Evolutionary conservation across 2,797 vertebrate species (phyloP).

Genomic region (Notamacropus eugenii): DNA sequence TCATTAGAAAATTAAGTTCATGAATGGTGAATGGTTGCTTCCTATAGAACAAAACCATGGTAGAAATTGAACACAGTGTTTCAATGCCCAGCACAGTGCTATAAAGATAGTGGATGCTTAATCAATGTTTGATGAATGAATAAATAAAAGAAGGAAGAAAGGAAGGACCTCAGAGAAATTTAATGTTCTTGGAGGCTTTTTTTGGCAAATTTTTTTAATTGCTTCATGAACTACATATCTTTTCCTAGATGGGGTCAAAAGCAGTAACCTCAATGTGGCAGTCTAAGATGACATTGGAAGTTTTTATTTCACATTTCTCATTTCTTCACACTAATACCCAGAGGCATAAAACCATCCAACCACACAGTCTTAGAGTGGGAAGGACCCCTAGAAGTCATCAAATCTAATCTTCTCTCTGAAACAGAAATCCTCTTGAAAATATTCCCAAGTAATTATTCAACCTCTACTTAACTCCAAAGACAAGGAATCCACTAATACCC

Average conservation of each 20-base stretch:
- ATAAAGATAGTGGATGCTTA: no score
- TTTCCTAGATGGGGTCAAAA: neutral
- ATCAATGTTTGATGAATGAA: no score
- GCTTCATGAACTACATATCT: neutral
- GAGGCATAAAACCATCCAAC: neutral
- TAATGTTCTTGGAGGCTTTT: no score
- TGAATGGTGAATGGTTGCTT: no score
- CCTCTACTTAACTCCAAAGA: neutral
- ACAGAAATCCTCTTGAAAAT: neutral
- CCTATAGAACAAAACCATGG: no score
- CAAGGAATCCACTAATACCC: neutral
- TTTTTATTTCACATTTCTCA: neutral
- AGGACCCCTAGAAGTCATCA: neutral
- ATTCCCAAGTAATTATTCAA: neutral
- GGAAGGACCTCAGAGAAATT: no score
- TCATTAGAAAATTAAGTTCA: no score
- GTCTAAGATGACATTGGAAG: neutral
- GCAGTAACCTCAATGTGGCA: neutral
- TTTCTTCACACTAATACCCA: neutral
- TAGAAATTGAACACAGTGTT: no score
- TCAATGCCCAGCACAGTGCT: no score
- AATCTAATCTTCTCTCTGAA: neutral
- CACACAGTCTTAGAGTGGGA: neutral
- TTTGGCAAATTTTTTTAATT: no score
- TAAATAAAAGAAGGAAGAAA: no score